Percentiles rank a stretch among this genome's conserved stretches.
These are phyloP conservation scores for Hyposmocoma kahamanoa DNA, from an alignment of 1,140 invertebrate genomes.

Conservation along the genomic window DNA sequence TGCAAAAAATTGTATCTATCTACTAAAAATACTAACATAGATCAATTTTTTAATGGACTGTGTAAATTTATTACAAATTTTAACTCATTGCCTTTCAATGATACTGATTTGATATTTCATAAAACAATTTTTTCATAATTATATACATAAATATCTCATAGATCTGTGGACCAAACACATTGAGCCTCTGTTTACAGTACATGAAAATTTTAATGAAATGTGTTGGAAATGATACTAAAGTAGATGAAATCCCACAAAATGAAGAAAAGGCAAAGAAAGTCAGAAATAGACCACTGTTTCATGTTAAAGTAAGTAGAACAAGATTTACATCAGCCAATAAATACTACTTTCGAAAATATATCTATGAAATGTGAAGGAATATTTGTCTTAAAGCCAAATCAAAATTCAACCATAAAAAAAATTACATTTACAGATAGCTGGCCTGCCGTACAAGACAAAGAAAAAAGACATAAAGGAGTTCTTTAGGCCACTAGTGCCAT, in stretches of 20 bases:
- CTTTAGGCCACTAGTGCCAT: constrained; percentile 85
- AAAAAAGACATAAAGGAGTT: constrained; percentile 90
- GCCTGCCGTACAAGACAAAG: constrained; percentile 81
- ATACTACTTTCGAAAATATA: not conserved
- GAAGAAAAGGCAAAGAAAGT: constrained; percentile 49
- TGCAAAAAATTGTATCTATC: too few species aligned
- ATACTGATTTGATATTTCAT: too few species aligned
- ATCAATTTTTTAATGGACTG: too few species aligned
- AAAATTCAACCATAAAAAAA: constrained; percentile 5
- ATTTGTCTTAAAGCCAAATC: too few species aligned
- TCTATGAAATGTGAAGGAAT: too few species aligned
- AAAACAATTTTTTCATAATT: too few species aligned
- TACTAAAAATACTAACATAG: too few species aligned
- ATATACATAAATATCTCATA: too few species aligned
- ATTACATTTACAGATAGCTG: constrained; percentile 68
- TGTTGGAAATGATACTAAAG: constrained; percentile 46
- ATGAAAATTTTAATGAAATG: constrained; percentile 77
- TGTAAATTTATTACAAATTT: too few species aligned
- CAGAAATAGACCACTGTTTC: constrained; percentile 74
- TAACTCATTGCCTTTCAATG: too few species aligned
- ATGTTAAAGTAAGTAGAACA: constrained; percentile 75
- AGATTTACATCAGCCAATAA: too few species aligned
- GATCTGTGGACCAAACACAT: too few species aligned
- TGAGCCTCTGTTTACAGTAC: constrained; percentile 71
- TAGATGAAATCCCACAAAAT: constrained; percentile 19